Evolutionary conservation across 2,888 invertebrate species (phyloP), one percentile per base, ranked within the genome.

Genomic region (Spodoptera picta): DNA sequence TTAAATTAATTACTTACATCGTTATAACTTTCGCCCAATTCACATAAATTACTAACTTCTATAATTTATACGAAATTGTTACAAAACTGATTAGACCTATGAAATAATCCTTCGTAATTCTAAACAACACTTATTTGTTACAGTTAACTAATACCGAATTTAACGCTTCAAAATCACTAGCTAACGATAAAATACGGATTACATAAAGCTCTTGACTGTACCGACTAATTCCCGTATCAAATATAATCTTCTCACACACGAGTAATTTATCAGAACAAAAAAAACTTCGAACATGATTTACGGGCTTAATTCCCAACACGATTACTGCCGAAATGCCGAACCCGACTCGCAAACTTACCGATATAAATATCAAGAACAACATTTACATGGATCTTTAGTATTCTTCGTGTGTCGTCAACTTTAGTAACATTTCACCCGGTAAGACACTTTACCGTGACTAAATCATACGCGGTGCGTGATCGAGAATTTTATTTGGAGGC

Each of bases 311-410:
- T 82, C 83, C 59, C 61, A 68, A 75, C 77, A 73, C 77, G 77
- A 73, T 77, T 80, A 80, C 69, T 48, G 62, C 61, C 50, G 69
- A 83, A 84, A 79, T 80, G 80, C 79, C 73, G 75, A 76, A 73
- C 75, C 75, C 73, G 65, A 76, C 83, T 82, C 77, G 79, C 75
- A 76, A 88, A 87, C 78, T 87, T 86, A 64, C 63, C 68, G 77
- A 75, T 82, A 82, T 83, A 87, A 89, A 90, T 89, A 90, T 88
- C 83, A 83, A 83, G 83, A 89, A 87, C 84, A 88, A 86, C 87
- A 88, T 90, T 88, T 87, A 87, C 86, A 85, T 86, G 79, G 73
- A 77, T 78, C 72, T 83, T 90, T 89, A 86, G 87, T 88, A 90
- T 90, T 89, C 90, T 74, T 55, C 60, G 68, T 59, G 82, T 82